These are phyloP conservation scores for Amiota minor DNA, from an alignment of 2,888 invertebrate species.

Conservation along the genomic window DNA sequence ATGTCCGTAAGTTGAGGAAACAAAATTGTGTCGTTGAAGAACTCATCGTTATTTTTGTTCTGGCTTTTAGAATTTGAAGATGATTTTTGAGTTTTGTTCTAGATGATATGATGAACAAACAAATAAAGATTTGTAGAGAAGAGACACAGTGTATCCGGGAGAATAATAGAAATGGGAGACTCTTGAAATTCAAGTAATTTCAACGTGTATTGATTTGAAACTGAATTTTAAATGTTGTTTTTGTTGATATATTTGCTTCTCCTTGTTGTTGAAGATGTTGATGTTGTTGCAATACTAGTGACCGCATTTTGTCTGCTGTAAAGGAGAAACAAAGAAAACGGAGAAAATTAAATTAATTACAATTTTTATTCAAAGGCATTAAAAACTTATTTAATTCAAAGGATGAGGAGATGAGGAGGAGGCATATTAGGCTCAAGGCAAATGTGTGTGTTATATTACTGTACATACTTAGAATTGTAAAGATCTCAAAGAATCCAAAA, in stretches of 20 bases:
- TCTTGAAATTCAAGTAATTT: no score
- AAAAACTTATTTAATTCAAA: not conserved
- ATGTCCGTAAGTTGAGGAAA: conserved; percentile 69
- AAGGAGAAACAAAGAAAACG: not conserved
- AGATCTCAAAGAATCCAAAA: no score
- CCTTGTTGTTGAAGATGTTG: not conserved
- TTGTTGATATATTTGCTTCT: no score
- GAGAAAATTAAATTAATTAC: not conserved
- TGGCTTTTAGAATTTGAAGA: no score
- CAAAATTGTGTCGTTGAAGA: conserved; percentile 50
- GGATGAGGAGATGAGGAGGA: not conserved
- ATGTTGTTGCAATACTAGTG: conserved; percentile 11
- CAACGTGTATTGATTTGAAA: conserved; percentile 1
- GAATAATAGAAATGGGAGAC: no score
- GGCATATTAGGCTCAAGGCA: conserved; percentile 6
- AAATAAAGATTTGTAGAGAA: no score
- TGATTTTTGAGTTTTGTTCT: no score
- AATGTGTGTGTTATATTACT: not conserved
- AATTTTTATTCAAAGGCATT: no score
- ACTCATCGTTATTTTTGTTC: not conserved
- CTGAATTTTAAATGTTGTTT: not conserved
- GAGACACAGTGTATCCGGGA: no score
- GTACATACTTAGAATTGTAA: not conserved
- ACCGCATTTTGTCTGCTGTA: conserved; percentile 5
- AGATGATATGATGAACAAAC: no score